Base-by-base conservation (phyloP, 2,113 vertebrate genomes). In the Aythya baeri region DNA sequence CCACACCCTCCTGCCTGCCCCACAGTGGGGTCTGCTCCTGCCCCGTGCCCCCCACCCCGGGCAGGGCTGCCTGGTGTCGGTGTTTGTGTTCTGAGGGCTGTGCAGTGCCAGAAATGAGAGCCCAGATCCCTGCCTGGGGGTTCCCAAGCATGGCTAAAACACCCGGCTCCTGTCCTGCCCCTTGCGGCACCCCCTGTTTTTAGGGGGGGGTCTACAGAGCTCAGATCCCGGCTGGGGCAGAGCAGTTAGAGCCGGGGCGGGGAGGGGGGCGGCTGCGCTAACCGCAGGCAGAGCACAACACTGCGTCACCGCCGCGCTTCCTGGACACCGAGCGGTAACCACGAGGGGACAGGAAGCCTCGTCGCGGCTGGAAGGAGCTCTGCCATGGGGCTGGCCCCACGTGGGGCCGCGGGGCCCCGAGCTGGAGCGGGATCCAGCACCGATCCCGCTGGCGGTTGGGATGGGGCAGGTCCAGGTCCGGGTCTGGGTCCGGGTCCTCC, bases 201-300 rank as follows among this genome's bases (percentile, higher is more conserved):
- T 7, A 21, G 17, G n/a, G 86, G 23, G 0, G 49, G 76, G 65
- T 71, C 68, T 63, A 83, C 1, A 27, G 27, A 62, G 82, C 88
- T 36, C 83, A 7, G 18, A 67, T 31, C 74, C 43, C 3, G 22
- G 36, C 80, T 6, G 3, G 57, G 81, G 78, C 71, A 87, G 21
- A 4, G 0, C 65, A 44, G 89, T 57, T 38, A 34, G 59, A n/a
- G 12, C 91, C 21, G 59, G 8, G 3, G n/a, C 2, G 0, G 36
- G 34, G 29, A 63, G 86, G 76, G 49, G 59, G 74, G 77, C 3
- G 0, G 61, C 75, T 55, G 65, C 4, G 8, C 70, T 82, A 72
- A 90, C 88, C 88, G 11, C 83, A 93, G 59, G 80, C 94, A 26
- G 17, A 86, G 54, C 80, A 70, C 70, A 94, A 81, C 85, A n/a